Evolutionary conservation across 2,888 invertebrate species (phyloP).

Genomic region (Machimus rusticus): DNA sequence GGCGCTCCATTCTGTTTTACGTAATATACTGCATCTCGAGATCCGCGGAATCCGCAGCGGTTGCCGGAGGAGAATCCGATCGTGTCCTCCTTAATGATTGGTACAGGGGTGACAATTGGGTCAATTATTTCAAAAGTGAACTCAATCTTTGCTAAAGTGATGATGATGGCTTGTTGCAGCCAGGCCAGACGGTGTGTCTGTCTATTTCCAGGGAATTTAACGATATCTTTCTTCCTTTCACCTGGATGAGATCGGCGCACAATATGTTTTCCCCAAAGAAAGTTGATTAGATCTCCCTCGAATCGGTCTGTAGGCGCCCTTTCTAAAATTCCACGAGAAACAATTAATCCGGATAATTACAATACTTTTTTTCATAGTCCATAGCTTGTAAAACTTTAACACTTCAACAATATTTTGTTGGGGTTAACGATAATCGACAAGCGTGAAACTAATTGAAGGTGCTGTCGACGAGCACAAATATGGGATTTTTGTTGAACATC

Average conservation of each 20-base stretch:
- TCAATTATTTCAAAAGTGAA: slow-evolving; percentile 21
- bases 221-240: neutral
- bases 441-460: neutral
- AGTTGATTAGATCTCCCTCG: neutral
- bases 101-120: slow-evolving; percentile 11
- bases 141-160: neutral
- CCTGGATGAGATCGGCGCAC: neutral
- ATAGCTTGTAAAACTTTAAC: neutral
- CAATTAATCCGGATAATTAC: neutral
- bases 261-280: slow-evolving; percentile 12
- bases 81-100: neutral
- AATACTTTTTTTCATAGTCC: neutral
- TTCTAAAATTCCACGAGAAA: neutral
- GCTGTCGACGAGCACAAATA: neutral
- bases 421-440: neutral
- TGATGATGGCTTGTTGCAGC: neutral
- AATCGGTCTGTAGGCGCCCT: neutral
- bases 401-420: neutral
- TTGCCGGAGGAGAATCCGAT: neutral
- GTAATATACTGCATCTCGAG: neutral
- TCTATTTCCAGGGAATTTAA: slow-evolving; percentile 6
- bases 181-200: neutral
- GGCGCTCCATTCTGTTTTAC: neutral
- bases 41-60: neutral
- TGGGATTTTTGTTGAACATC: neutral